Evolutionary conservation across 1,140 invertebrate species (phyloP), one percentile per base, ranked within the genome.

Genomic region (Formica selysi): DNA sequence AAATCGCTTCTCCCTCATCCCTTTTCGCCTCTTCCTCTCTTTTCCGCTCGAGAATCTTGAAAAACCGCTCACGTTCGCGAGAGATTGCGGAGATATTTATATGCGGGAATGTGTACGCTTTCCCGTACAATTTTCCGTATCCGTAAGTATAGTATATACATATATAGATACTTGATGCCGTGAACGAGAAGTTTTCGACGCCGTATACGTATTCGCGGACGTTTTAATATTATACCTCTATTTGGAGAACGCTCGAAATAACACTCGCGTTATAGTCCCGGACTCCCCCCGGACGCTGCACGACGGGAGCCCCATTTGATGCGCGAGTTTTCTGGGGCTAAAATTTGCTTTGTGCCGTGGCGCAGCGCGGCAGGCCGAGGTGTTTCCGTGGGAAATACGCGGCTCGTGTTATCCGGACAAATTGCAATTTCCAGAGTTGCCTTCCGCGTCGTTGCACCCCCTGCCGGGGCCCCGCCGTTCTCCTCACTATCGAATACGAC

Each of bases 341-440:
- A 83, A 83, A 83, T 83, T 83, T 83, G 54, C 54, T 83, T 83
- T 83, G 79, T 74, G 79, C 79, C 54, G 4, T 19, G 65, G 44
- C 62, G 11, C 36, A 36, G 16, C 51, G 67, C 78, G 54, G 79
- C 65, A 68, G 78, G 78, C 68, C 54, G 68, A 74, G 68, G 79
- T 83, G 79, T 83, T 83, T 83, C 57, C 79, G 68, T 87, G 89
- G 81, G 64, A 67, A 78, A 76, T 67, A 41, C 76, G 61, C 76
- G 64, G 86, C 84, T 71, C 86, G 88, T 90, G 87, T 90, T 90
- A 90, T 81, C 76, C 74, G 59, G 59, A 81, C 80, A 85, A 90
- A 90, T 89, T 78, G 80, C 86, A 76, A 87, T 89, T 87, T 85
- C 59, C 29, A 57, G 57, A 73, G 80, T 90, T 78, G 62, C 86